Base-by-base conservation (phyloP, 2,113 vertebrate species). In the Hippocampus zosterae region DNA sequence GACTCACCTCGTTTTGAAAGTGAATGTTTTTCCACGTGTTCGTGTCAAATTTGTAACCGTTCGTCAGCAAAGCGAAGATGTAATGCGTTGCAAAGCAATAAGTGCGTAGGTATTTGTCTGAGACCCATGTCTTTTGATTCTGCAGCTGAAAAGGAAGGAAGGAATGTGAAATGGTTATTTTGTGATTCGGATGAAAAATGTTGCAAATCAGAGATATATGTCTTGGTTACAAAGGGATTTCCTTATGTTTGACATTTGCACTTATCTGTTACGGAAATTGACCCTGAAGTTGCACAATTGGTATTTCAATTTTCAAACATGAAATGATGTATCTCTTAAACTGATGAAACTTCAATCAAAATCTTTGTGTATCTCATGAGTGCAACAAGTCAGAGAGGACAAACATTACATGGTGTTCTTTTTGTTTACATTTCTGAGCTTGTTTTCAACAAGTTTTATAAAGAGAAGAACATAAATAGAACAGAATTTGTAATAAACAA, bases 71-170 rank as follows among this genome's bases (percentile, higher is more conserved):
- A 64, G 90, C 90, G 82, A 94, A 92, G 74, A 97, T 86, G 23
- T 95, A 98, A 83, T 94, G 94, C 72, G 93, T 92, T 2, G 93
- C 93, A 73, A 91, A 96, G 80, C 96, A 99, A 74, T 95, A 95
- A 12, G 94, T 94, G 83, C 84, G 92, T 8, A 95, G 90, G 29
- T 92, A 93, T 13, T 1, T 84, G 13, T 93, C 91, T 3, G 75
- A 72, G 65, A 93, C 91, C 76, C 72, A 85, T 2, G 23, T 11
- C 11, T 92, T 89, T 75, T 91, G 81, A 68, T 68, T 10, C 5
- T 52, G 92, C 63, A 98, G 90, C 96, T 98, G 79, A 71, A 87
- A 73, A 41, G 7, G n/a, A 40, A 50, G 70, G 42, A 21, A 69
- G 23, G 8, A 16, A 29, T 53, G 2, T n/a, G 29, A 27, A 13